Base-by-base conservation (phyloP, 2,797 vertebrate genomes). In the Kryptolebias ocellatus region DNA sequence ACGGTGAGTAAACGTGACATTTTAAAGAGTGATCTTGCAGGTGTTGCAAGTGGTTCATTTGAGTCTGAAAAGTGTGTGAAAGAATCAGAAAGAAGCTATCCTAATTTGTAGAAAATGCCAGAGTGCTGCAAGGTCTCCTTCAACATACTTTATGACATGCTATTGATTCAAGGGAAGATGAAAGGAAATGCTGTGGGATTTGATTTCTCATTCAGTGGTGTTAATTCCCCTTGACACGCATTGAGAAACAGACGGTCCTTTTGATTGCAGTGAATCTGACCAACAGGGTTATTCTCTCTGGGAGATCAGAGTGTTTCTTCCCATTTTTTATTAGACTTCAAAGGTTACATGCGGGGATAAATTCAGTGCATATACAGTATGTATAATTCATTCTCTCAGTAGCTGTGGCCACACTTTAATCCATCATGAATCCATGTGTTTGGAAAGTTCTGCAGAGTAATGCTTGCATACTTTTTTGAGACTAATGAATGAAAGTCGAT, bases 161-260 rank as follows among this genome's bases (percentile, higher is more conserved):
- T 79, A 86, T 87, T 27, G 80, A 92, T 90, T 91, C 75, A 56
- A 74, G 77, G 64, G 67, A 64, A 90, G 90, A 91, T 92, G 83
- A 92, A 92, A 90, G 88, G 70, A 88, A 76, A 76, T 67, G 60
- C 83, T 85, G 80, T 87, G 80, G 73, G 83, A 82, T 90, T 86
- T 87, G 76, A 89, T 90, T 90, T 80, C 80, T 89, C 80, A 79
- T 89, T 81, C 84, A 67, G 78, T 64, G 62, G 66, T 78, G 80
- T 76, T 90, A 88, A 90, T 88, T 83, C 83, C 77, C 76, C 51
- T 64, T 70, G 87, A 90, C 87, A 76, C 52, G 31, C 81, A 66
- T 49, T 65, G 78, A 78, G 77, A 90, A 89, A 76, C 76, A 80
- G 79, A 79, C 78, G 0, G 66, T 66, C 80, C 78, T 85, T 91